Evolutionary conservation across 2,888 invertebrate species (phyloP), one percentile per base, ranked within the genome.

Genomic region (Oscheius sp.): DNA sequence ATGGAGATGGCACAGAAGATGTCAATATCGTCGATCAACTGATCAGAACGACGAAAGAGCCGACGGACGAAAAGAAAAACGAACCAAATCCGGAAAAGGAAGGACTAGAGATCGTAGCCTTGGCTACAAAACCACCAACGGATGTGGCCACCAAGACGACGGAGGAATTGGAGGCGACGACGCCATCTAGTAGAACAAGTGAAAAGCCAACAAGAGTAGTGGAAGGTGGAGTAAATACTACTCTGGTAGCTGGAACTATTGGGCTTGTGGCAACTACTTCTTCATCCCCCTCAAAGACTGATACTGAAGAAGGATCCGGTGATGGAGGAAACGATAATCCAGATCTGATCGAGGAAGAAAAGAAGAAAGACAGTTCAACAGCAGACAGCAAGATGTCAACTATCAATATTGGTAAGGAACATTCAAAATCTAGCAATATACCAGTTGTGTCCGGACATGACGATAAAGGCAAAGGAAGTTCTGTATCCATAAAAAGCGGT

Each of bases 91-190:
- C 62, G 24, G 62, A 45, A 12, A 47, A 62, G 47, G 54, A 41
- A 17, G 73, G 73, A 4, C 65, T 75, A 4, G 75, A 75, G 30
- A 73, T 75, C 30, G 65, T 66, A 5, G 44, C 26, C 30, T 22
- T n/a, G 8, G 30, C 22, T 20, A 67, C 33, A 2, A 45, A 45
- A n/a, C 33, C 57, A 20, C 17, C 44, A 9, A 32, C 66, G 1
- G 45, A 32, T n/a, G 36, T 32, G 20, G 5, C 54, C 4, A 54
- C 54, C 2, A 6, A 9, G n/a, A 54, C 36, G 44, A 32, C 63
- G n/a, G 14, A n/a, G 2, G 14, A 9, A 8, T 2, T 30, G n/a
- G 6, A 5, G 4, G 28, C 17, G 5, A 50, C 50, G 2, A 14
- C 24, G 6, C 50, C n/a, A 50, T 22, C 47, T 4, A 22, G 24